Evolutionary conservation across 1,140 invertebrate genomes (phyloP).

Genomic region (Ostrea denselamellosa): DNA sequence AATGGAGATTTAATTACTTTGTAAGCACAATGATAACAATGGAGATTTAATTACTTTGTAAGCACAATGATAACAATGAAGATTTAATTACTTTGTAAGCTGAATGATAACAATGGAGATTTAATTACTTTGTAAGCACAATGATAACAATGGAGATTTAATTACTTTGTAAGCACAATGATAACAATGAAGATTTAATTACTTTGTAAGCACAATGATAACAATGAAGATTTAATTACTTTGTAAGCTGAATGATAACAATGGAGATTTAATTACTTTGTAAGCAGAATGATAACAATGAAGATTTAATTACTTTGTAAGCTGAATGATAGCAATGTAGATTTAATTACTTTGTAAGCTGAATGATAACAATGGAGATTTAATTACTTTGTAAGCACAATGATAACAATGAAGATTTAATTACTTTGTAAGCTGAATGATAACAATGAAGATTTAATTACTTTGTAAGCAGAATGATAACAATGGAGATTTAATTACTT

Average conservation of each 20-base stretch:
- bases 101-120: constrained; percentile 85
- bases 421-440: constrained; percentile 88
- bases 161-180: constrained; percentile 87
- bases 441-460: constrained; percentile 82
- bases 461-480: constrained; percentile 87
- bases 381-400: constrained; percentile 87
- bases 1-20: constrained; percentile 84
- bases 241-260: constrained; percentile 85
- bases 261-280: constrained; percentile 85
- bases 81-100: constrained; percentile 84
- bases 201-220: constrained; percentile 87
- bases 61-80: constrained; percentile 86
- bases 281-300: constrained; percentile 85
- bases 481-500: constrained; percentile 84
- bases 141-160: constrained; percentile 82
- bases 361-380: constrained; percentile 83
- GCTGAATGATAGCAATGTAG: constrained; percentile 85
- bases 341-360: constrained; percentile 85
- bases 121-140: constrained; percentile 86
- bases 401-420: constrained; percentile 82
- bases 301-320: constrained; percentile 85
- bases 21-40: constrained; percentile 86
- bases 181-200: constrained; percentile 82
- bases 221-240: constrained; percentile 84
- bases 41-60: constrained; percentile 84